phyloP scores from a whole-genome alignment of 2,113 vertebrate genomes.

The Phodopus roborovskii region DNA sequence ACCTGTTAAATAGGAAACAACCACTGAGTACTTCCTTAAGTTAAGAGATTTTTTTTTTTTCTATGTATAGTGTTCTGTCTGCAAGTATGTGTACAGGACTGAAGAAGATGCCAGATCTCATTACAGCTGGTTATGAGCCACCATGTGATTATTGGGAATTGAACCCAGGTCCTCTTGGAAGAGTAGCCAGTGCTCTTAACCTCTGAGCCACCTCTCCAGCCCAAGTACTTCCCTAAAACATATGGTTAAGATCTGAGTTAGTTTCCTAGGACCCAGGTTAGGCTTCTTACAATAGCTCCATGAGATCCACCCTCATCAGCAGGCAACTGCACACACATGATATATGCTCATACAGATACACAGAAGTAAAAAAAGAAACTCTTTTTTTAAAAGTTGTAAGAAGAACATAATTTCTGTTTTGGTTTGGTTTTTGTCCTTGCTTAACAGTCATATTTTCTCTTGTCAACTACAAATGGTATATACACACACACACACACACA shows the following conservation, averaged over 20 bases:
- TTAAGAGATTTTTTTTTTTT: no score
- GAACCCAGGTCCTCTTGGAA: no score
- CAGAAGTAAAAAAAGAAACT: not conserved
- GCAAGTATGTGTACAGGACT: no score
- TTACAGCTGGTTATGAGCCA: no score
- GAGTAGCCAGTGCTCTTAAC: no score
- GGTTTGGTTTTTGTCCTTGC: not conserved
- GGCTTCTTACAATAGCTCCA: not conserved
- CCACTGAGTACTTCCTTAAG: not conserved
- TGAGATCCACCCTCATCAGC: no score
- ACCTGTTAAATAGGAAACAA: not conserved
- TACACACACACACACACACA: no score
- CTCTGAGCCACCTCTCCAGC: no score
- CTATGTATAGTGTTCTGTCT: no score
- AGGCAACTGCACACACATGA: not conserved
- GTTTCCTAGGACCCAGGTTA: not conserved
- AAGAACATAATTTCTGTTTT: not conserved
- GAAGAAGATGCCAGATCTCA: no score
- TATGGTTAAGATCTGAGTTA: not conserved
- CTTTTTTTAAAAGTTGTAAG: not conserved
- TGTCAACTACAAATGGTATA: not conserved
- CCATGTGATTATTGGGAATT: no score
- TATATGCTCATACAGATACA: not conserved
- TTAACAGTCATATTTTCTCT: not conserved
- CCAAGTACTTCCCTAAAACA: not conserved